These are phyloP conservation scores for Dicaeum eximium DNA, from an alignment of 2,113 vertebrate species.

Conservation along the genomic window DNA sequence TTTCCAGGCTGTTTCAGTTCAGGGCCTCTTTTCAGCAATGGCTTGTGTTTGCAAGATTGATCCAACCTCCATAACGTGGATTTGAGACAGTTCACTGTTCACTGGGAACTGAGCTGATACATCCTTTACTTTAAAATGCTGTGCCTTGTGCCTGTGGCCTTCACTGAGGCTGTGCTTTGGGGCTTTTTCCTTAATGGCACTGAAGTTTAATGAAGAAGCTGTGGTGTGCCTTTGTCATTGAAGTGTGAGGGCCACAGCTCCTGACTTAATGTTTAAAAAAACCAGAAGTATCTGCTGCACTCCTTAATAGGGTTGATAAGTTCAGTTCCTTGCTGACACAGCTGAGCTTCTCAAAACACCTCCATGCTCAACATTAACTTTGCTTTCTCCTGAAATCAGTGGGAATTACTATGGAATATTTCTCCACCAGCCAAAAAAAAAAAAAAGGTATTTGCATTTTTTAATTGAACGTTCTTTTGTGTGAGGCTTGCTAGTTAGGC, in stretches of 20 bases:
- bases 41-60: constrained; percentile 81
- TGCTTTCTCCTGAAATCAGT: constrained; percentile 45
- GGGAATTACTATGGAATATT: constrained; percentile 34
- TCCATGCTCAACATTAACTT: constrained; percentile 7
- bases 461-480: constrained; percentile 53
- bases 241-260: neutral
- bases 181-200: neutral
- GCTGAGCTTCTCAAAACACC: constrained; percentile 9
- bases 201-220: neutral
- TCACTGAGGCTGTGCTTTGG: constrained; percentile 10
- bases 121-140: constrained; percentile 65
- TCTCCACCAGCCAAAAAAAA: constrained; percentile 40
- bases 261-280: neutral
- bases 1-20: constrained; percentile 84
- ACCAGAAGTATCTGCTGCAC: neutral
- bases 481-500: constrained; percentile 16
- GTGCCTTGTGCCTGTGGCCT: neutral
- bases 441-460: constrained; percentile 49
- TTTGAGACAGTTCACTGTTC: constrained; percentile 85
- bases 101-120: constrained; percentile 73
- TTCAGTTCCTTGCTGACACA: constrained; percentile 32
- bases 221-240: neutral
- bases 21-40: constrained; percentile 79
- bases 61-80: constrained; percentile 77
- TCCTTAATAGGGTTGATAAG: constrained; percentile 20